phyloP scores from a whole-genome alignment of 1,140 invertebrate genomes.

The Harpegnathos saltator region DNA sequence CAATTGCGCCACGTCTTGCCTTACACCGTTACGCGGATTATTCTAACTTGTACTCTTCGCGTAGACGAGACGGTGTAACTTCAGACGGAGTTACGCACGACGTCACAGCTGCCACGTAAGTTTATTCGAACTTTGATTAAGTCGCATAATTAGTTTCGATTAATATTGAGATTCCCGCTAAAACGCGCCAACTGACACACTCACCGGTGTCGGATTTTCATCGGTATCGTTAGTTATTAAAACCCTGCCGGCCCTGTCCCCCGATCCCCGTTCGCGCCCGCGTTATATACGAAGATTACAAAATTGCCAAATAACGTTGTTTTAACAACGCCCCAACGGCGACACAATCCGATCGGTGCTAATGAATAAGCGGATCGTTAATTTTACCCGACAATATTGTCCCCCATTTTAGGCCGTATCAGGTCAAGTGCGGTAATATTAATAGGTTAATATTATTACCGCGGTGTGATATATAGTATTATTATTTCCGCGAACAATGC shows the following conservation, averaged over 20 bases:
- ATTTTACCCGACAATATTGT: not conserved
- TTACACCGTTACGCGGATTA: constrained; percentile 10
- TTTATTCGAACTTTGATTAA: constrained; percentile 75
- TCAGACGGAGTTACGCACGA: constrained; percentile 62
- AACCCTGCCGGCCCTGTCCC: not conserved
- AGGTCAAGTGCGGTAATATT: constrained; percentile 11
- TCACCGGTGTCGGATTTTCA: not conserved
- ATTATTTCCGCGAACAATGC: constrained; percentile 30
- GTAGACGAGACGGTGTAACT: constrained; percentile 25
- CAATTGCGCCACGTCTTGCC: not conserved
- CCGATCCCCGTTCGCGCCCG: too few relatives aligned
- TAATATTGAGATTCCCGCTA: constrained; percentile 64
- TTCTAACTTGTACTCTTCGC: constrained; percentile 46
- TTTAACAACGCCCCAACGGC: not conserved
- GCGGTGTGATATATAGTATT: not conserved
- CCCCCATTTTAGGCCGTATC: constrained; percentile 6
- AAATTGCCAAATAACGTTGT: not conserved
- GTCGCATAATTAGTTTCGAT: constrained; percentile 71
- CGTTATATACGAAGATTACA: not conserved
- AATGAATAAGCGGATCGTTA: constrained; percentile 3
- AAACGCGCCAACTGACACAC: constrained; percentile 1
- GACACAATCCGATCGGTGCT: not conserved
- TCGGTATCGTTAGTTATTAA: not conserved
- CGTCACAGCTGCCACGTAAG: constrained; percentile 64
- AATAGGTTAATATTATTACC: constrained; percentile 12